Conservation (phyloP, 2,888 invertebrate genomes). For the Sesamia inferens region DNA sequence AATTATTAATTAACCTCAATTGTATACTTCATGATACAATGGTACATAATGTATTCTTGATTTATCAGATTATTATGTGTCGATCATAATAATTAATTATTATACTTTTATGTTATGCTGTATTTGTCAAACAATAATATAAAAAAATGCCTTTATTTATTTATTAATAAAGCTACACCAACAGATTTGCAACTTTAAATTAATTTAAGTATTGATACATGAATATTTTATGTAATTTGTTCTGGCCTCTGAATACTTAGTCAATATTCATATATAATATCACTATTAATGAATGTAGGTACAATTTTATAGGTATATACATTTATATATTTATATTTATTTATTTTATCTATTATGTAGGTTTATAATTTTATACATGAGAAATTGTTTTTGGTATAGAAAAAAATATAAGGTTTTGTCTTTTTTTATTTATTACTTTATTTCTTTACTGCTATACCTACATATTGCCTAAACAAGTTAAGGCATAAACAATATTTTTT, state of each 20-base stretch:
- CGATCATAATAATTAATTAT: background rate
- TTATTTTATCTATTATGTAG: too few species aligned
- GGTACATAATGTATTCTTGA: slow-evolving; percentile 4
- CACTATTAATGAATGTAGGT: background rate
- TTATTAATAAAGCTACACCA: too few species aligned
- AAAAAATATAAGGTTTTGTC: background rate
- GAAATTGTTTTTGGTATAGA: background rate
- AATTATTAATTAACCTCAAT: background rate
- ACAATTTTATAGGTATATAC: background rate
- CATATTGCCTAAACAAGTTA: background rate
- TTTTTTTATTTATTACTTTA: background rate
- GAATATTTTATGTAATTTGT: background rate
- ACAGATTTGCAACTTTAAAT: too few species aligned
- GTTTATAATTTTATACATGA: background rate
- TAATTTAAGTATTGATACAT: background rate
- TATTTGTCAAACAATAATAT: background rate
- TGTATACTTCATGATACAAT: slow-evolving; percentile 18
- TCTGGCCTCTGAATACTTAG: too few species aligned
- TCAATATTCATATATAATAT: background rate
- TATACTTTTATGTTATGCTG: too few species aligned
- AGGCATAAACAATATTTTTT: background rate
- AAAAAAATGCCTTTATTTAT: too few species aligned
- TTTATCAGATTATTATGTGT: background rate
- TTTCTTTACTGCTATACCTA: too few species aligned
- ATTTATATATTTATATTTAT: too few species aligned